phyloP scores from a whole-genome alignment of 2,797 vertebrate genomes.

The Paedocypris micromegethes region DNA sequence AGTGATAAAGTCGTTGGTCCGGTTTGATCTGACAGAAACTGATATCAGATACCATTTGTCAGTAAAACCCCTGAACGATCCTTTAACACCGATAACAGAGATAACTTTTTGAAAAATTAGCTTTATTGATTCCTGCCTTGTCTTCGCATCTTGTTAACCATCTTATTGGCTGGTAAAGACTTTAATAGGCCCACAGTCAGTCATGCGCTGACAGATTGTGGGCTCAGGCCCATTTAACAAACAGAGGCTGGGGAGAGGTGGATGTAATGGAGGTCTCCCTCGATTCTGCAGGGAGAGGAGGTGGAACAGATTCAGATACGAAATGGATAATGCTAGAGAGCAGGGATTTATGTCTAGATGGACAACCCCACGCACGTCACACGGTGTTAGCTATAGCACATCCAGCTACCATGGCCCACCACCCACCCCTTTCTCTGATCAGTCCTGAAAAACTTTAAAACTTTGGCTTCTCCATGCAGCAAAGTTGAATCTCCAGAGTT shows the following conservation, averaged over 20 bases:
- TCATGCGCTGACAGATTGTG: constrained; percentile 36
- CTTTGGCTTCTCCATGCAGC: constrained; percentile 44
- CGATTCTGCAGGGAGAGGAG: constrained; percentile 32
- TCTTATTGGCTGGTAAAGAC: constrained; percentile 45
- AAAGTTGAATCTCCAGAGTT: constrained; percentile 29
- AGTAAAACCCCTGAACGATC: too few relatives aligned
- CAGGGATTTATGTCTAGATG: constrained; percentile 46
- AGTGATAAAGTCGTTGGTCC: too few relatives aligned
- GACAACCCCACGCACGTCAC: constrained; percentile 42
- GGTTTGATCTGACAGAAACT: too few relatives aligned
- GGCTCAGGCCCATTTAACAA: constrained; percentile 23
- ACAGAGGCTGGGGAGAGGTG: constrained; percentile 6
- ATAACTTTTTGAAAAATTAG: constrained; percentile 37
- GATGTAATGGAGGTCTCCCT: constrained; percentile 27
- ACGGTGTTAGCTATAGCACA: constrained; percentile 46
- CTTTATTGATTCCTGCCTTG: constrained; percentile 42
- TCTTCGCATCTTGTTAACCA: constrained; percentile 49
- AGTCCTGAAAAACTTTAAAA: constrained; percentile 56
- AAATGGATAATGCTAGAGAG: constrained; percentile 23
- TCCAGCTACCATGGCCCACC: constrained; percentile 40
- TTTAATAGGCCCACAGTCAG: constrained; percentile 42
- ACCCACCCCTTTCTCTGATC: constrained; percentile 61
- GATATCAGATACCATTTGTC: too few relatives aligned
- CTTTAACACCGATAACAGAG: constrained; percentile 9
- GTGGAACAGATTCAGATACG: constrained; percentile 18